Percentiles rank a stretch among this genome's conserved stretches.
These are phyloP conservation scores for Arctocebus calabarensis DNA, from an alignment of 2,797 vertebrate species.

Conservation along the genomic window DNA sequence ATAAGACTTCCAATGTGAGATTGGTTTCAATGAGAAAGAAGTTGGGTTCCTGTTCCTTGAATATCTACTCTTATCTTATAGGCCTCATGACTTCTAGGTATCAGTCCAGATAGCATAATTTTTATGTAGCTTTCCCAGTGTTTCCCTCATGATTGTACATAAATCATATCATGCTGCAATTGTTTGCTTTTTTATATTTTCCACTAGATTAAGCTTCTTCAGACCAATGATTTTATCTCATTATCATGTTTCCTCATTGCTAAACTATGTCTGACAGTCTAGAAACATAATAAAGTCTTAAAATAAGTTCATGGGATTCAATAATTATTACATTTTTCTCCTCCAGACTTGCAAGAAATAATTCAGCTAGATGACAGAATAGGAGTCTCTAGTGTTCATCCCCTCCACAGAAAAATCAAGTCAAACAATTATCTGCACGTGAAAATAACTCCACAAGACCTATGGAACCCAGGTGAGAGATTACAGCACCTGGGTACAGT, in stretches of 20 bases:
- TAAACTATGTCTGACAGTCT: neutral
- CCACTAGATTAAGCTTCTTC: neutral
- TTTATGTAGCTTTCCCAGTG: neutral
- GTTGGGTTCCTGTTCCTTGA: neutral
- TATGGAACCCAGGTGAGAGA: neutral
- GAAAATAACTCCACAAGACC: neutral
- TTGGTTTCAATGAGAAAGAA: neutral
- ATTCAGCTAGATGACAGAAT: neutral
- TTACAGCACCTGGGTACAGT: neutral
- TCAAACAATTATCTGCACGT: neutral
- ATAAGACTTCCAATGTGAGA: neutral
- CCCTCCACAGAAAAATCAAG: neutral
- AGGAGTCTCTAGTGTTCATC: neutral
- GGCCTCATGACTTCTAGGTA: neutral
- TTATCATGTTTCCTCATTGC: neutral
- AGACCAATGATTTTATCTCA: neutral
- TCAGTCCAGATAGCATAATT: neutral
- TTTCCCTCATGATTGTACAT: neutral
- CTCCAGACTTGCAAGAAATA: neutral
- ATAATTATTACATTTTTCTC: neutral
- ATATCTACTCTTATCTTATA: neutral
- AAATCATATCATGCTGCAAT: neutral
- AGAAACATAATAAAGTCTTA: neutral
- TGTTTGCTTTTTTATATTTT: neutral
- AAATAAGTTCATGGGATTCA: neutral